A percentile compares a stretch with the other conserved stretches of the same genome.
Evolutionary conservation across 1,140 invertebrate species (phyloP).

Genomic region (Notospermus geniculatus): DNA sequence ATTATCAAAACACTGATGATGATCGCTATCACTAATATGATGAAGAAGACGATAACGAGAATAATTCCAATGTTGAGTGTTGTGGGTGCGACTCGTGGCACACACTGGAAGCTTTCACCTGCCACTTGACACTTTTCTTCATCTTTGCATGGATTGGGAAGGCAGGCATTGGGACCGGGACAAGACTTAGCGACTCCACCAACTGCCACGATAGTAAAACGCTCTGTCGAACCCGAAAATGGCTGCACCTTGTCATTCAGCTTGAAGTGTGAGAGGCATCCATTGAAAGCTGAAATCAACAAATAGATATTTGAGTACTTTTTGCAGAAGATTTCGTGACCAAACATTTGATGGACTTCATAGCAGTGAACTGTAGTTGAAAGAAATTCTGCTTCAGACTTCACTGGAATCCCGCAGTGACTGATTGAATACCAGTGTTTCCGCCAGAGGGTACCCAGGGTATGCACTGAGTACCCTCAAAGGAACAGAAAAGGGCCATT

Average conservation of each 20-base stretch:
- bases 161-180: constrained; percentile 29
- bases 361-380: no score
- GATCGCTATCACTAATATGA: constrained; percentile 56
- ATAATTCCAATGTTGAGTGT: constrained; percentile 38
- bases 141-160: constrained; percentile 23
- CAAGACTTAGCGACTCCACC: constrained; percentile 32
- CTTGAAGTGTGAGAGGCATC: constrained; percentile 85
- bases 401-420: no score
- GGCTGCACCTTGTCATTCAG: constrained; percentile 87
- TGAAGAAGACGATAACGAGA: constrained; percentile 46
- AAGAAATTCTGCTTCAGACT: no score
- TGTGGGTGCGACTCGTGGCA: constrained; percentile 60
- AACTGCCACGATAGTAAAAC: constrained; percentile 30
- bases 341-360: no score
- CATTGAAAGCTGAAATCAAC: constrained; percentile 70
- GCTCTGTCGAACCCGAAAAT: constrained; percentile 70
- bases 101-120: constrained; percentile 54
- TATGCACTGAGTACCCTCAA: no score
- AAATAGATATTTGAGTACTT: no score
- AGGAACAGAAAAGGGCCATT: no score
- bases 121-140: constrained; percentile 25
- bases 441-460: no score
- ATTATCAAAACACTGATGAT: constrained; percentile 90
- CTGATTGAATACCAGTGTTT: no score
- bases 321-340: no score